These are phyloP conservation scores for Hippopotamus amphibius DNA, from an alignment of 2,113 vertebrate genomes.

Conservation along the genomic window DNA sequence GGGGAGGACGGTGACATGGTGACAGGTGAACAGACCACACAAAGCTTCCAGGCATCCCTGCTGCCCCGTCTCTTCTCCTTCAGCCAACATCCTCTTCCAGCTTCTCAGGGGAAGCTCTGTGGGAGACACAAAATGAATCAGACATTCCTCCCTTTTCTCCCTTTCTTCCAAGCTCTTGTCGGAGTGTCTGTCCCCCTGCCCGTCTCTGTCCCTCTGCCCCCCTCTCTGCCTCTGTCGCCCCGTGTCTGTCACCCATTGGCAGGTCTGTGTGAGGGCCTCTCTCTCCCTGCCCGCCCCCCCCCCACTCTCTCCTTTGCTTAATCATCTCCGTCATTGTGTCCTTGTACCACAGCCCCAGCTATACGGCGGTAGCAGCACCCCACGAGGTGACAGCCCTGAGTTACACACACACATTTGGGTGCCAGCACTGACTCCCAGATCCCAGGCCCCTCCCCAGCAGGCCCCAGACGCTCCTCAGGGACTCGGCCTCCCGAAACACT, in stretches of 20 bases:
- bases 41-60: background rate
- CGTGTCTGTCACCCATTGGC: constrained; percentile 28
- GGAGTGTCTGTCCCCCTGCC: background rate
- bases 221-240: background rate
- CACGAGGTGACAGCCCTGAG: constrained; percentile 9
- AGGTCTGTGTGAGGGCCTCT: constrained; percentile 6
- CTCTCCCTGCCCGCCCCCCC: background rate
- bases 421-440: background rate
- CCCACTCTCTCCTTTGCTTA: constrained; percentile 62
- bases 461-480: background rate
- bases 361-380: constrained; percentile 32
- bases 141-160: background rate
- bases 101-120: background rate
- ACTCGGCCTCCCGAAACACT: background rate
- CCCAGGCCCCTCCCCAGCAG: background rate
- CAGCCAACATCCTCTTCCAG: constrained; percentile 45
- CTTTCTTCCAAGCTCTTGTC: background rate
- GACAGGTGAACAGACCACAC: background rate
- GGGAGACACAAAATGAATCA: background rate
- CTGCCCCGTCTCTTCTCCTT: background rate
- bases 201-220: background rate
- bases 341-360: constrained; percentile 63
- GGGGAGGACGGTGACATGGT: background rate
- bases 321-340: constrained; percentile 71
- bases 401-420: background rate